Conservation (phyloP, 2,888 invertebrate genomes). For the Lasioglossum pauxillum region DNA sequence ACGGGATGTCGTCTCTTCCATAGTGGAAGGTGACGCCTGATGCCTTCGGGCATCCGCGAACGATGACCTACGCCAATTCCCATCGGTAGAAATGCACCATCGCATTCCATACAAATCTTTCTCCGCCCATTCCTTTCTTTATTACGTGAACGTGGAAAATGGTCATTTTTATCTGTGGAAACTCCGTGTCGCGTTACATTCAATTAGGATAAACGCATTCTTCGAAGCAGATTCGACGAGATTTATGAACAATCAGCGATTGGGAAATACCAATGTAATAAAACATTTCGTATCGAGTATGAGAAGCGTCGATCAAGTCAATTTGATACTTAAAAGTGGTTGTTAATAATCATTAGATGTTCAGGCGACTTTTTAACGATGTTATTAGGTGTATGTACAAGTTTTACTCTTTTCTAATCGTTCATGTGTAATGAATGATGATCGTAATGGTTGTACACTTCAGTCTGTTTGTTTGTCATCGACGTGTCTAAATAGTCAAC, state of each 20-base stretch:
- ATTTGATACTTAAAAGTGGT: background rate
- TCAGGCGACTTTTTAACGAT: background rate
- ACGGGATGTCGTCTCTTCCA: conserved; percentile 30
- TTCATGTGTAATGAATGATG: background rate
- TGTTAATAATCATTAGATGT: background rate
- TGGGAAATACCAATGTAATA: background rate
- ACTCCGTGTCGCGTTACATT: background rate
- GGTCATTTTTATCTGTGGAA: background rate
- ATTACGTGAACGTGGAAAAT: background rate
- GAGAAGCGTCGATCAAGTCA: background rate
- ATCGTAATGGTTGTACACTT: background rate
- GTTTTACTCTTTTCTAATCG: background rate
- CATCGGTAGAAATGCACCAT: background rate
- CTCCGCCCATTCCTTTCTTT: background rate
- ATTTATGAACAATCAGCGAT: background rate
- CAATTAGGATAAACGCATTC: background rate
- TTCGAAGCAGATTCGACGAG: background rate
- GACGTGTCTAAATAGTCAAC: too few species aligned
- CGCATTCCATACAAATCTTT: background rate
- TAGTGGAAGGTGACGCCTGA: conserved; percentile 20
- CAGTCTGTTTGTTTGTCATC: too few species aligned
- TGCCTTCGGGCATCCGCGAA: conserved; percentile 15
- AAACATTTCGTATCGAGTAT: background rate
- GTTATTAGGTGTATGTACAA: background rate
- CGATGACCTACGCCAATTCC: conserved; percentile 45